phyloP scores from a whole-genome alignment of 2,797 vertebrate species.

The Choloepus didactylus region DNA sequence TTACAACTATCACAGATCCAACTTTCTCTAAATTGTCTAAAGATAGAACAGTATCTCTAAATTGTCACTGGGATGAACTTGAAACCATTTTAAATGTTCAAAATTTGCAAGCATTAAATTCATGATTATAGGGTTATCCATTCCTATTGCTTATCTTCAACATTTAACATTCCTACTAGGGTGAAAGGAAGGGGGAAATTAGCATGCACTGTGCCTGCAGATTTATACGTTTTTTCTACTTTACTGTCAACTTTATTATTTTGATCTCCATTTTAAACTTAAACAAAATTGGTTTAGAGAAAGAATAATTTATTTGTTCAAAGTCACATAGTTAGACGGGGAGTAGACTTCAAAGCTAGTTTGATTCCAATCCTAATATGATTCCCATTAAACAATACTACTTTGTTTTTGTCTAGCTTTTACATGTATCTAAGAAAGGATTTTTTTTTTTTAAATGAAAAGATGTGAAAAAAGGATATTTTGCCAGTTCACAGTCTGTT shows the following conservation, averaged over 20 bases:
- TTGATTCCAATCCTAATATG: background rate
- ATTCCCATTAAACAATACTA: background rate
- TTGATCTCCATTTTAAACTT: background rate
- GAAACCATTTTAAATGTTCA: background rate
- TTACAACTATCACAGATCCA: constrained; percentile 2
- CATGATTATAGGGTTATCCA: background rate
- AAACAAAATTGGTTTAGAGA: background rate
- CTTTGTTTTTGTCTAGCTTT: constrained; percentile 6
- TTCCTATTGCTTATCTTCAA: background rate
- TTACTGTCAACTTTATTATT: background rate
- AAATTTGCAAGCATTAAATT: background rate
- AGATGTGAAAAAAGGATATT: background rate
- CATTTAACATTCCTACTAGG: background rate
- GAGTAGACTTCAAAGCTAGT: background rate
- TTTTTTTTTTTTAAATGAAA: no score
- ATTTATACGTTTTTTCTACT: constrained; percentile 7
- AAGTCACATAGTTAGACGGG: background rate
- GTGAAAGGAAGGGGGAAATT: background rate
- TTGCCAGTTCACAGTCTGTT: constrained; percentile 27
- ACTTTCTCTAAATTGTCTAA: background rate
- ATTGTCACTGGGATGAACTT: background rate
- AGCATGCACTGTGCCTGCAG: background rate
- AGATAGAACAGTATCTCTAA: background rate
- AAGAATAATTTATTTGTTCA: background rate
- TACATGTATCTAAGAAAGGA: background rate